A percentile compares a stretch with the other conserved stretches of the same genome.
phyloP scores from a whole-genome alignment of 2,888 invertebrate species.

The Yponomeuta plumbellus region DNA sequence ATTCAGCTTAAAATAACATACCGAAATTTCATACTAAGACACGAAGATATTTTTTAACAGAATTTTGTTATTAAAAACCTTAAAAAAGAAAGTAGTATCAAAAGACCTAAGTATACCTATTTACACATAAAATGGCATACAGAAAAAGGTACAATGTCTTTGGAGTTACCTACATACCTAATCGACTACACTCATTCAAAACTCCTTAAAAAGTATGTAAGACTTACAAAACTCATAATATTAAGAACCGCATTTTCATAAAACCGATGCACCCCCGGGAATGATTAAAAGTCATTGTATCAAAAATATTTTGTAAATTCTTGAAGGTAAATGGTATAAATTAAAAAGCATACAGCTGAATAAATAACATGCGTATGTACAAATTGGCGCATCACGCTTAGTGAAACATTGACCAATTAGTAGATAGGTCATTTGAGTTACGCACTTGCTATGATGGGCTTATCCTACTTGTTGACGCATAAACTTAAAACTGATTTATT shows the following conservation, averaged over 20 bases:
- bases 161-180: conserved; percentile 42
- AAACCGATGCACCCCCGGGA: neutral
- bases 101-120: conserved; percentile 35
- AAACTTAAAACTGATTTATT: no score
- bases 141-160: conserved; percentile 53
- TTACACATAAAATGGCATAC: conserved; percentile 51
- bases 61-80: neutral
- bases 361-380: no score
- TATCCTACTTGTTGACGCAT: no score
- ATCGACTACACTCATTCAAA: conserved; percentile 16
- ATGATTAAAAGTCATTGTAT: neutral
- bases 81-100: neutral
- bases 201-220: conserved; percentile 6
- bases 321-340: no score
- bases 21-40: no score
- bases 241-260: neutral
- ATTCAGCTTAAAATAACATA: no score
- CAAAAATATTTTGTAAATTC: no score
- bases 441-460: no score
- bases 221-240: neutral
- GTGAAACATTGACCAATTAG: no score
- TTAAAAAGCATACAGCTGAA: no score
- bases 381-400: no score
- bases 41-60: neutral
- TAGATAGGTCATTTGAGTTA: no score